Evolutionary conservation across 2,888 invertebrate species (phyloP).

Genomic region (Dermolepida albohirtum): DNA sequence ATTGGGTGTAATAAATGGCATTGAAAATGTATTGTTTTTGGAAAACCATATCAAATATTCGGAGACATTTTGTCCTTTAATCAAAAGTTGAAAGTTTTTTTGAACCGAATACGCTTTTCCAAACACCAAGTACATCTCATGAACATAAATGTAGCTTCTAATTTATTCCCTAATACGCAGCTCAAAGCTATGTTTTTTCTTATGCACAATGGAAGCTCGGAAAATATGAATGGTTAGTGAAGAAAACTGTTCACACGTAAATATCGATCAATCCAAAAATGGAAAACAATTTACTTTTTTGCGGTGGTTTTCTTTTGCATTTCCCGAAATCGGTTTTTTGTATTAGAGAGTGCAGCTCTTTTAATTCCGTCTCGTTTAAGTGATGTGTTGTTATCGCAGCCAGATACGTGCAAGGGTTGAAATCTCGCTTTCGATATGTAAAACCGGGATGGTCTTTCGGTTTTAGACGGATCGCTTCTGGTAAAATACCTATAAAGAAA

Average conservation of each 20-base stretch:
- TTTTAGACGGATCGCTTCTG: slow-evolving; percentile 69
- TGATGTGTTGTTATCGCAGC: slow-evolving; percentile 70
- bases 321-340: slow-evolving; percentile 47
- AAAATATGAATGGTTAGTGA: slow-evolving; percentile 22
- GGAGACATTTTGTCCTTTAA: too few relatives aligned
- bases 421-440: slow-evolving; percentile 68
- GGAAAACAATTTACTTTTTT: slow-evolving; percentile 39
- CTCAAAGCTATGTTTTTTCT: slow-evolving; percentile 14
- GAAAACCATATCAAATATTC: too few relatives aligned
- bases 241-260: slow-evolving; percentile 23
- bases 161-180: slow-evolving; percentile 16
- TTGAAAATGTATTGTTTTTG: too few relatives aligned
- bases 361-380: slow-evolving; percentile 67
- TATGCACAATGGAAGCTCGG: slow-evolving; percentile 29
- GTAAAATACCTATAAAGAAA: slow-evolving; percentile 69
- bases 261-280: slow-evolving; percentile 39
- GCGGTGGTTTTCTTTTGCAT: slow-evolving; percentile 43
- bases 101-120: too few relatives aligned
- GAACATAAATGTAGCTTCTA: slow-evolving; percentile 15
- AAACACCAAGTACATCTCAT: too few relatives aligned
- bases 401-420: slow-evolving; percentile 67
- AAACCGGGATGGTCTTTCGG: slow-evolving; percentile 77
- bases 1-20: too few relatives aligned
- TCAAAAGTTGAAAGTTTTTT: too few relatives aligned
- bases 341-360: slow-evolving; percentile 55